These are phyloP conservation scores for Hirtodrosophila alboralis DNA, from an alignment of 2,888 invertebrate genomes.

Conservation along the genomic window DNA sequence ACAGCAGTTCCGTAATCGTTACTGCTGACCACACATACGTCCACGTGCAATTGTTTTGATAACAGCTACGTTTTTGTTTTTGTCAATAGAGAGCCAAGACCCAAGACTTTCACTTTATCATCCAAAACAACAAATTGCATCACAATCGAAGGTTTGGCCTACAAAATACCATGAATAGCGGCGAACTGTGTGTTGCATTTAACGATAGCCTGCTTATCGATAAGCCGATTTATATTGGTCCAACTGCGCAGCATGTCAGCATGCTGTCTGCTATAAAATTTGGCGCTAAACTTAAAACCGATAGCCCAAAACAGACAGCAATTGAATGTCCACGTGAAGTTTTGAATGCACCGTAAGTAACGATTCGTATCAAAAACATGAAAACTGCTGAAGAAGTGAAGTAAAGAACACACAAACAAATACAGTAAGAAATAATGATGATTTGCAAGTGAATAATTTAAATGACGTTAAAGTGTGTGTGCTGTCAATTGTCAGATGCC, in stretches of 20 bases:
- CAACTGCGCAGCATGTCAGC: not conserved
- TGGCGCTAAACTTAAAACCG: constrained; percentile 9
- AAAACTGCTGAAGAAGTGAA: not conserved
- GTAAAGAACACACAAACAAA: not conserved
- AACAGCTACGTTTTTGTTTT: constrained; percentile 19
- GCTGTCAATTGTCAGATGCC: not conserved
- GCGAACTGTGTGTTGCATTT: constrained; percentile 21
- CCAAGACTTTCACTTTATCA: constrained; percentile 70
- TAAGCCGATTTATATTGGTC: constrained; percentile 10
- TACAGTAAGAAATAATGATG: too few species aligned
- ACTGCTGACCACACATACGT: constrained; percentile 9
- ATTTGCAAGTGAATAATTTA: too few species aligned
- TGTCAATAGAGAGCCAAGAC: constrained; percentile 19
- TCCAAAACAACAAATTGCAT: constrained; percentile 69
- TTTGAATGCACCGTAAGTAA: not conserved
- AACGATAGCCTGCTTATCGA: constrained; percentile 12
- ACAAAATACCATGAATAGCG: constrained; percentile 30
- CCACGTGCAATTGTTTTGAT: constrained; percentile 10
- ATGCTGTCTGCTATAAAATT: constrained; percentile 7
- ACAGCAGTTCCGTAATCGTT: constrained; percentile 7
- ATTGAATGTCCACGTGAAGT: not conserved
- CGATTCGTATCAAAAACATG: too few species aligned
- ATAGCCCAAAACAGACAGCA: not conserved
- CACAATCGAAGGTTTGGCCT: constrained; percentile 47
- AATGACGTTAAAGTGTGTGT: not conserved